A percentile compares a stretch with the other conserved stretches of the same genome.
phyloP scores from a whole-genome alignment of 2,797 vertebrate genomes.

The Rhinichthys osculus region DNA sequence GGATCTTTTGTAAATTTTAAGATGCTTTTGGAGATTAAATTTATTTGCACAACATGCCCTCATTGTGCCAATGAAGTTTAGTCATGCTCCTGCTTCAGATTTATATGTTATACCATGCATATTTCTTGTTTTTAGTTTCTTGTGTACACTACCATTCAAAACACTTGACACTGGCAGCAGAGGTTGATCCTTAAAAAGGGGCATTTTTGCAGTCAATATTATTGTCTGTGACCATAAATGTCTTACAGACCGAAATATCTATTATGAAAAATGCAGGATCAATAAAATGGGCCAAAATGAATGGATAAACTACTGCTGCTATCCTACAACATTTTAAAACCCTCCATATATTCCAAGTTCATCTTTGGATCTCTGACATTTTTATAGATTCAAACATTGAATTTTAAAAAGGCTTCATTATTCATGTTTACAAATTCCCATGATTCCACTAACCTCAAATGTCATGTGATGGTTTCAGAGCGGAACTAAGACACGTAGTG shows the following conservation, averaged over 20 bases:
- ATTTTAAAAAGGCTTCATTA: neutral
- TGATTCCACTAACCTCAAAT: neutral
- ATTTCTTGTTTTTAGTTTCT: neutral
- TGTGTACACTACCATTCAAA: neutral
- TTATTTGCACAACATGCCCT: neutral
- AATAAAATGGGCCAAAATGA: neutral
- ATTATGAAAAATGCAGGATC: neutral
- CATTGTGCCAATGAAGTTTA: neutral
- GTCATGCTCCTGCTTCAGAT: neutral
- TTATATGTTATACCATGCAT: neutral
- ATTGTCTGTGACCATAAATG: no score
- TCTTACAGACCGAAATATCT: neutral
- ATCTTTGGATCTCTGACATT: neutral
- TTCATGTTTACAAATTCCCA: neutral
- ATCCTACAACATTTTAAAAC: neutral
- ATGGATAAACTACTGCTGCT: neutral
- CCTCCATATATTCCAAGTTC: neutral
- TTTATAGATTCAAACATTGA: neutral
- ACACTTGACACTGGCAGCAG: neutral
- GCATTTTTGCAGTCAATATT: neutral
- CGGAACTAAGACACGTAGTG: constrained; percentile 3
- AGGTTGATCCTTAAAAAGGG: neutral
- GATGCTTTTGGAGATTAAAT: neutral
- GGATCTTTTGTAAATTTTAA: neutral
- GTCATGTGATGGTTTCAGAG: neutral